Percentiles rank a stretch among this genome's conserved stretches.
These are phyloP conservation scores for Nesidiocoris tenuis DNA, from an alignment of 2,888 invertebrate species.

Conservation along the genomic window DNA sequence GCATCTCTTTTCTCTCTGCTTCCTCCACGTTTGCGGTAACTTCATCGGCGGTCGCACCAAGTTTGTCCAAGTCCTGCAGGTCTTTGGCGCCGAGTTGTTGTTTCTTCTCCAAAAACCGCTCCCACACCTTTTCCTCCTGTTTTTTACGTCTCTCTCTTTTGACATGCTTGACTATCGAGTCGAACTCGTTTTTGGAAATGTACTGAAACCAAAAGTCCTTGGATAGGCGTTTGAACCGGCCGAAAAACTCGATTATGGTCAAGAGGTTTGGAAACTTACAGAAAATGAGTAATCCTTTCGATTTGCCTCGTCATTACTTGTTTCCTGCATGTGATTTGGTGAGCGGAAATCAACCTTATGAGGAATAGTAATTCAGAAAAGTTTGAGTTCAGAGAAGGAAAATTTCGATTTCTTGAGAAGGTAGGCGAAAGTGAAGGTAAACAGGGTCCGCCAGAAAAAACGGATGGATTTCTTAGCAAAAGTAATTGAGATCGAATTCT, in stretches of 20 bases:
- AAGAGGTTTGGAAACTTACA: slow-evolving; percentile 5
- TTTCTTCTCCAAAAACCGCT: slow-evolving; percentile 34
- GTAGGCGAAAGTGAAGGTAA: too few relatives aligned
- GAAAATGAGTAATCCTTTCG: slow-evolving; percentile 12
- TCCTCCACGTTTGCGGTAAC: background rate
- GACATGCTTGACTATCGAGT: slow-evolving; percentile 44
- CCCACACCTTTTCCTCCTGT: slow-evolving; percentile 43
- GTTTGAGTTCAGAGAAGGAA: too few relatives aligned
- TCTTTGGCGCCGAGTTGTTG: background rate
- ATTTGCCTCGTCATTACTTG: background rate
- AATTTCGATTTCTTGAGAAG: too few relatives aligned
- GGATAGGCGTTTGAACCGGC: too few relatives aligned
- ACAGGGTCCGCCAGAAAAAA: too few relatives aligned
- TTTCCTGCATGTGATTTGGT: slow-evolving; percentile 21
- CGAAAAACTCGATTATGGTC: background rate
- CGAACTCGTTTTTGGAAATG: slow-evolving; percentile 43
- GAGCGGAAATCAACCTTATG: too few relatives aligned
- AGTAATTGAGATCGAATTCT: too few relatives aligned
- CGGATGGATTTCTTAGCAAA: too few relatives aligned
- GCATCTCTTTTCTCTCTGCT: background rate
- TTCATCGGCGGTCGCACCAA: background rate
- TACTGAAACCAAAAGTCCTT: slow-evolving; percentile 40
- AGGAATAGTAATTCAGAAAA: too few relatives aligned
- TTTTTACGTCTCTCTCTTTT: slow-evolving; percentile 42
- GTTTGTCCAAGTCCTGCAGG: background rate